Conservation (phyloP, 1,140 invertebrate genomes). For the Scaptomyza montana region DNA sequence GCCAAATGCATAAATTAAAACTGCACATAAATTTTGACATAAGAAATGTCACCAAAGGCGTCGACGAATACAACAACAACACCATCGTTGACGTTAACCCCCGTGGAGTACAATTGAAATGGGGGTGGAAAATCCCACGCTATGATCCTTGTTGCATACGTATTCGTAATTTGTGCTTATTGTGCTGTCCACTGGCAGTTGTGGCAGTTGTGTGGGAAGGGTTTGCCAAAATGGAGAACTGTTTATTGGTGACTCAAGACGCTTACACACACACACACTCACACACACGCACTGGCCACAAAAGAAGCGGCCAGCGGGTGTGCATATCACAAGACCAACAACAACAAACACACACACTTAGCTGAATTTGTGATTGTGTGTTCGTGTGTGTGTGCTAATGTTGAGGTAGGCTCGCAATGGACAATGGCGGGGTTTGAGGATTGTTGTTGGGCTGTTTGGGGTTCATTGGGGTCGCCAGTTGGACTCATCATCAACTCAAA, state of each 20-base stretch:
- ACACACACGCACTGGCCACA: slow-evolving; percentile 38
- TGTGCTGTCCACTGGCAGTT: slow-evolving; percentile 57
- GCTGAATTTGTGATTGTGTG: slow-evolving; percentile 20
- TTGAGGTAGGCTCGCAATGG: slow-evolving; percentile 70
- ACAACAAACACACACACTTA: slow-evolving; percentile 10
- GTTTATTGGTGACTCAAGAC: slow-evolving; percentile 37
- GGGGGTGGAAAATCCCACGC: slow-evolving; percentile 27
- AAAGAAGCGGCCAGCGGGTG: slow-evolving; percentile 69
- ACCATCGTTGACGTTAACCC: slow-evolving; percentile 49
- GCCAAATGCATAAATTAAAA: slow-evolving; percentile 72
- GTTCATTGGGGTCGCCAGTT: slow-evolving; percentile 57
- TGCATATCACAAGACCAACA: slow-evolving; percentile 22
- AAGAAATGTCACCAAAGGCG: slow-evolving; percentile 69
- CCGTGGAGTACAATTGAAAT: slow-evolving; percentile 55
- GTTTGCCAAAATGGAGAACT: not conserved
- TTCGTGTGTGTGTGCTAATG: slow-evolving; percentile 53
- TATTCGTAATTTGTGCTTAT: slow-evolving; percentile 79
- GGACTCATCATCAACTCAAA: slow-evolving; percentile 78
- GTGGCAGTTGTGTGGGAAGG: slow-evolving; percentile 13
- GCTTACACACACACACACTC: slow-evolving; percentile 17
- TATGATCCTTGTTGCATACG: slow-evolving; percentile 43
- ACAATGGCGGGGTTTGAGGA: slow-evolving; percentile 4
- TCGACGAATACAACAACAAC: slow-evolving; percentile 11
- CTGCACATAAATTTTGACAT: slow-evolving; percentile 71
- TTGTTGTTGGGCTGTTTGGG: not conserved